A percentile compares a stretch with the other conserved stretches of the same genome.
Evolutionary conservation across 2,113 vertebrate genomes (phyloP).

Genomic region (Callaeas wilsoni): DNA sequence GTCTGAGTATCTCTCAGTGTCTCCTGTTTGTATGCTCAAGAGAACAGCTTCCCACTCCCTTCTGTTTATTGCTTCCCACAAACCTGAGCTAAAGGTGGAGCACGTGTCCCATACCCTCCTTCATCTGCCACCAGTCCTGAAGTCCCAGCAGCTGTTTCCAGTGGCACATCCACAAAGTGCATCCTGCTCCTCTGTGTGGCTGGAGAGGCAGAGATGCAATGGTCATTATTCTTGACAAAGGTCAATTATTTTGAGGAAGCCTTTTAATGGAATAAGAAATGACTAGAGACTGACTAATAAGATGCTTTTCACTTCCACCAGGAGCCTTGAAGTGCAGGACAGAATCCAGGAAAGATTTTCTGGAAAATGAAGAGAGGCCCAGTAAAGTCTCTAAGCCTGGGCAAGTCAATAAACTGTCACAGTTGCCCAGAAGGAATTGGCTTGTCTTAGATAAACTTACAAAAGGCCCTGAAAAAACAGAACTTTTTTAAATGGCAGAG

Average conservation of each 20-base stretch:
- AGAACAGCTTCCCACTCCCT: background rate
- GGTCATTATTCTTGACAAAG: background rate
- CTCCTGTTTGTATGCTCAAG: background rate
- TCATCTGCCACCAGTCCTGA: background rate
- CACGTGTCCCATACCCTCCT: background rate
- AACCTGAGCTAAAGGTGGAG: background rate
- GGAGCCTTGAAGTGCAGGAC: background rate
- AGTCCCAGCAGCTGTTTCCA: background rate
- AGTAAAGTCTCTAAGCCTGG: constrained; percentile 36
- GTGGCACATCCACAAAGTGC: background rate
- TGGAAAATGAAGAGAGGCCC: constrained; percentile 19
- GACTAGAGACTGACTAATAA: background rate
- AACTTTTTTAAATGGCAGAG: constrained; percentile 65
- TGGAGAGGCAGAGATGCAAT: background rate
- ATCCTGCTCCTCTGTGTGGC: background rate
- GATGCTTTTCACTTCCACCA: background rate
- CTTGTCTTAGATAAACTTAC: constrained; percentile 67
- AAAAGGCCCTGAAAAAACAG: constrained; percentile 61
- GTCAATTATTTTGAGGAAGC: background rate
- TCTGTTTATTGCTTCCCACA: background rate
- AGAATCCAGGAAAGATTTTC: constrained; percentile 33
- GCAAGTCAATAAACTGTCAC: constrained; percentile 60
- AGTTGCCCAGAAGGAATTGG: constrained; percentile 62
- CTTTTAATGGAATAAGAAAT: background rate
- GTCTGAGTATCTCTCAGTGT: background rate